Conservation (phyloP, 2,888 invertebrate genomes). For the Eristalis tenax region DNA sequence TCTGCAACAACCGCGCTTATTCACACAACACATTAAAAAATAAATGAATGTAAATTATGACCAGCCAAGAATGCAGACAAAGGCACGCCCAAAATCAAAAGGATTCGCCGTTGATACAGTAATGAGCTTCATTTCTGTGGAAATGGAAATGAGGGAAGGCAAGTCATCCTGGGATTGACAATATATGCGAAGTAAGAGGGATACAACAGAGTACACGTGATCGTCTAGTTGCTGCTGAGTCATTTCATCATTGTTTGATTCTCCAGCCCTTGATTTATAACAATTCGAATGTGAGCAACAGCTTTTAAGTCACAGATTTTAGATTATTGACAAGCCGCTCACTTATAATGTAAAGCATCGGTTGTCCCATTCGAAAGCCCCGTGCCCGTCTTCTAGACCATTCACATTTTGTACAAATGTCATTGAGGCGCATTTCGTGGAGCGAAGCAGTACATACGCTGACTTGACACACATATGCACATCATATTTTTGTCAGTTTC, state of each 20-base stretch:
- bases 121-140: not conserved
- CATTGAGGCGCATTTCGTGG: not conserved
- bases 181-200: not conserved
- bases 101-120: not conserved
- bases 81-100: not conserved
- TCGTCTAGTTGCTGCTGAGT: not conserved
- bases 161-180: not conserved
- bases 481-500: slow-evolving; percentile 13
- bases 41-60: not conserved
- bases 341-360: too few species aligned
- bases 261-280: too few species aligned
- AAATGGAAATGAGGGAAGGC: not conserved
- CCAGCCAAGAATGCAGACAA: not conserved
- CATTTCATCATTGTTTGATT: not conserved
- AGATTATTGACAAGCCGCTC: too few species aligned
- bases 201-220: not conserved
- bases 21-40: not conserved
- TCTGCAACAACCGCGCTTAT: not conserved
- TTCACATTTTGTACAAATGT: not conserved
- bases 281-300: too few species aligned
- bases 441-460: not conserved
- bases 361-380: not conserved
- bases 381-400: not conserved
- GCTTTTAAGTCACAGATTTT: too few species aligned
- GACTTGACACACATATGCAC: not conserved